Percentiles rank a stretch among this genome's conserved stretches.
phyloP scores from a whole-genome alignment of 2,888 invertebrate genomes.

The Papilio demoleus region DNA sequence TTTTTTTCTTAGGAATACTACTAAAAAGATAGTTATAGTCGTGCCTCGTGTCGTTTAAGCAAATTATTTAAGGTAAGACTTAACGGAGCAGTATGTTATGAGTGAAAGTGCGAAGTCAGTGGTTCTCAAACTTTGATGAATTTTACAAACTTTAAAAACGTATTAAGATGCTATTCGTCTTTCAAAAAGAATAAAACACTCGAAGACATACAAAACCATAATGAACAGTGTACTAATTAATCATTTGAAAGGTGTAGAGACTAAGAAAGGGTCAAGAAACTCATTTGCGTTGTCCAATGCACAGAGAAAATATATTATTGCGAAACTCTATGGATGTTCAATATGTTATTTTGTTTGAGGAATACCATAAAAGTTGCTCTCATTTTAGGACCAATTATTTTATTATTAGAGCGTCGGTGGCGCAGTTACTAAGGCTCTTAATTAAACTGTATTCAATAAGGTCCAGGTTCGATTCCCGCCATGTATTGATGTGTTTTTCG shows the following conservation, averaged over 20 bases:
- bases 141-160: not conserved
- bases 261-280: constrained; percentile 30
- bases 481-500: no score
- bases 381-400: not conserved
- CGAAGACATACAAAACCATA: constrained; percentile 2
- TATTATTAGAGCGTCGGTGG: no score
- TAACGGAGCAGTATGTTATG: constrained; percentile 22
- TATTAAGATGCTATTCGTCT: not conserved
- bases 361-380: not conserved
- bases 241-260: constrained; percentile 19
- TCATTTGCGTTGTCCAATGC: constrained; percentile 22
- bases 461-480: no score
- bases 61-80: constrained; percentile 31
- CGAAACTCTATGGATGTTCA: constrained; percentile 25
- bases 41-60: not conserved
- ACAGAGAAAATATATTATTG: constrained; percentile 33
- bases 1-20: no score
- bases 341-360: constrained; percentile 24
- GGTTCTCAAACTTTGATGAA: constrained; percentile 8
- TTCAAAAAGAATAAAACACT: not conserved
- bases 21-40: not conserved
- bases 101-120: constrained; percentile 24
- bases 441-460: no score
- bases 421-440: no score
- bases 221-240: constrained; percentile 24